These are phyloP conservation scores for Aphidius ervi DNA, from an alignment of 1,140 invertebrate genomes.

Conservation along the genomic window DNA sequence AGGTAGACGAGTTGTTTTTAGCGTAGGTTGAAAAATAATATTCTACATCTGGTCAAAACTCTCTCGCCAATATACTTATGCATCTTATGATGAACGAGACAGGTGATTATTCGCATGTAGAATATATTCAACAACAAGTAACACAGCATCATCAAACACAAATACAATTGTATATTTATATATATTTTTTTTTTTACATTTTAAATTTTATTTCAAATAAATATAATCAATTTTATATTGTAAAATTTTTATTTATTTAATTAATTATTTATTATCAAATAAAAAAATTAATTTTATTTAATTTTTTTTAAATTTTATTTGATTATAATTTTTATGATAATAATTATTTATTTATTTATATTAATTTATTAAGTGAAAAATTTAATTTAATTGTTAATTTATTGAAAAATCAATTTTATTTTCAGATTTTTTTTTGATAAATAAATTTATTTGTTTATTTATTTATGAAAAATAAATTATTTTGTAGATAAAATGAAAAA, in stretches of 20 bases:
- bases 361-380: too few relatives aligned
- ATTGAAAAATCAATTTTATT: too few relatives aligned
- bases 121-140: constrained; percentile 26
- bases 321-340: too few relatives aligned
- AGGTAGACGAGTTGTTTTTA: constrained; percentile 45
- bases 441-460: too few relatives aligned
- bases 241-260: not conserved
- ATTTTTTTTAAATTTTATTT: too few relatives aligned
- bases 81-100: constrained; percentile 50
- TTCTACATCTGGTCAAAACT: constrained; percentile 41
- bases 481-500: too few relatives aligned
- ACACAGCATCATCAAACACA: constrained; percentile 25
- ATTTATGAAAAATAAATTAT: too few relatives aligned
- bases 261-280: not conserved
- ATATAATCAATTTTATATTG: not conserved
- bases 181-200: not conserved
- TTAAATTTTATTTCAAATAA: not conserved
- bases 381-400: too few relatives aligned
- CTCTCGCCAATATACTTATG: constrained; percentile 7
- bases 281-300: too few relatives aligned
- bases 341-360: too few relatives aligned
- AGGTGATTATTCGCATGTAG: constrained; percentile 52
- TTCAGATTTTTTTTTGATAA: too few relatives aligned
- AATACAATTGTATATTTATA: constrained; percentile 11
- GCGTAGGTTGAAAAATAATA: constrained; percentile 43